Evolutionary conservation across 2,113 vertebrate genomes (phyloP), one percentile per base, ranked within the genome.

Genomic region (Potamarius usumacintae): DNA sequence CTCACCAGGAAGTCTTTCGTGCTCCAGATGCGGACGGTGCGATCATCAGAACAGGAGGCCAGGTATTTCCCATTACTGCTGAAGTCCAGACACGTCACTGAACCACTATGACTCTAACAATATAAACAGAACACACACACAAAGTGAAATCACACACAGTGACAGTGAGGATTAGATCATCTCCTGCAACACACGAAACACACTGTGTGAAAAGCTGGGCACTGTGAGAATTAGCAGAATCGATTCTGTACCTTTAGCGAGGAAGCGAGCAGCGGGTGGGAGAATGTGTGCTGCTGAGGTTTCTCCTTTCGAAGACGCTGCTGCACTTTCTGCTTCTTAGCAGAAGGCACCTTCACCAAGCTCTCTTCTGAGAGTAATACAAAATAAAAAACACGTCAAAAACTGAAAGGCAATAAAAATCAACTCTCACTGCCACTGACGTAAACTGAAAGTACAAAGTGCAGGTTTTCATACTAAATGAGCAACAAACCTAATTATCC

Each of bases 1-100:
- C 96, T 94, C 0, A 96, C 96, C 81, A 95, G 86, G 86, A 99
- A 97, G 92, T 99, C 97, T 79, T 98, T 98, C 84, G 97, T 98
- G 94, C 97, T 98, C 98, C 98, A 99, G 89, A 99, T 96, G 25
- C 97, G 95, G 55, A 99, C 92, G 0, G 97, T 98, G 67, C 97
- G 97, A 88, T 99, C 98, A 0, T 98, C 97, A 0, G 97, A 94
- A 5, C 97, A 99, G 0, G 98, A 97, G 0, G 96, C 97, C 94
- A 99, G 92, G 90, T 99, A 99, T 90, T 99, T 99, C 72, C 97
- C 98, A 0, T 97, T 98, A 92, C 96, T 98, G 94, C 98, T 98
- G 91, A 99, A 99, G 92, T 99, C 97, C 85, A 99, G 90, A 90
- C 97, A 97, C 0, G 96, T 96, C 74, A 99, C 93, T 0, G 95